phyloP scores from a whole-genome alignment of 2,797 vertebrate species.

The Acanthurus tractus region DNA sequence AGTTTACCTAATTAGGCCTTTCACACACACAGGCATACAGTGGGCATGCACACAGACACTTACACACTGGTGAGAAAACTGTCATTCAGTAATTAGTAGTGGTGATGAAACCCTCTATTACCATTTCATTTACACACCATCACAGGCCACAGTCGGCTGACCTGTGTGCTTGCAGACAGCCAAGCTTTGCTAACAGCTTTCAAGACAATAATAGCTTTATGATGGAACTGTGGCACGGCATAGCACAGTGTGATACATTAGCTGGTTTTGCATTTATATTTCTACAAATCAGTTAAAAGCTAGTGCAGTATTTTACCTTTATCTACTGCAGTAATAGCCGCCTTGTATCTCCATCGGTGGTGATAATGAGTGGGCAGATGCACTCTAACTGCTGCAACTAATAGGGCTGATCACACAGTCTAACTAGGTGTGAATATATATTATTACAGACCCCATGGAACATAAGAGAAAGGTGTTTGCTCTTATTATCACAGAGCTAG shows the following conservation, averaged over 20 bases:
- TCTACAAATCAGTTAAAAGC: slow-evolving; percentile 46
- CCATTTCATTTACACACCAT: slow-evolving; percentile 68
- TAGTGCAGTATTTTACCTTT: slow-evolving; percentile 37
- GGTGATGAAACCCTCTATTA: slow-evolving; percentile 79
- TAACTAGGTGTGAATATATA: slow-evolving; percentile 67
- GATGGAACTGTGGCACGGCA: slow-evolving; percentile 23
- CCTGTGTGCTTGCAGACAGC: slow-evolving; percentile 48
- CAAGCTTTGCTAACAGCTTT: slow-evolving; percentile 52
- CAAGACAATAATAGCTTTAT: slow-evolving; percentile 56
- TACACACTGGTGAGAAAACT: slow-evolving; percentile 62
- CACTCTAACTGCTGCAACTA: slow-evolving; percentile 50
- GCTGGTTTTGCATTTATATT: slow-evolving; percentile 33
- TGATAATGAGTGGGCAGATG: slow-evolving; percentile 65
- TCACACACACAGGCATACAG: slow-evolving; percentile 55
- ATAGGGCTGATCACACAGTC: slow-evolving; percentile 51
- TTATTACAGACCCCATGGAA: slow-evolving; percentile 39
- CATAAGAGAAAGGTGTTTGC: slow-evolving; percentile 56
- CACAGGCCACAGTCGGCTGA: slow-evolving; percentile 55
- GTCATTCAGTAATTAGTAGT: slow-evolving; percentile 75
- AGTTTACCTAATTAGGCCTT: slow-evolving; percentile 81
- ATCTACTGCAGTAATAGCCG: slow-evolving; percentile 34
- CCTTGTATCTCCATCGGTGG: slow-evolving; percentile 48
- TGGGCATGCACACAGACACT: slow-evolving; percentile 40
- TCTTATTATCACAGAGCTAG: slow-evolving; percentile 59
- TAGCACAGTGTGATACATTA: slow-evolving; percentile 39